Evolutionary conservation across 2,113 vertebrate genomes (phyloP).

Genomic region (Malurus cyaneus): DNA sequence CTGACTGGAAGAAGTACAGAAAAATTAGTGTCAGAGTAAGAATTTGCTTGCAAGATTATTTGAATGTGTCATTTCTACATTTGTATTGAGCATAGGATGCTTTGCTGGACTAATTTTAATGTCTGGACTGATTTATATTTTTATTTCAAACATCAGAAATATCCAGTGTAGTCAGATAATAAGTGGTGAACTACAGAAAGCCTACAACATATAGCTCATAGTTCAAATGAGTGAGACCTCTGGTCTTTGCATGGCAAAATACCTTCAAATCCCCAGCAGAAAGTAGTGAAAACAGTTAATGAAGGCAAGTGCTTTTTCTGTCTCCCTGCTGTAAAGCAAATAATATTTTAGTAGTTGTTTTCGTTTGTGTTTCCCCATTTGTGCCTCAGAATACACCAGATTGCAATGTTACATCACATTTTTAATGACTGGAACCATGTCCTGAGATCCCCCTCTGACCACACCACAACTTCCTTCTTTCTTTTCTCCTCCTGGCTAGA

Average conservation of each 20-base stretch:
- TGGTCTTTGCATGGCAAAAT: not conserved
- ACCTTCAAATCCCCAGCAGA: not conserved
- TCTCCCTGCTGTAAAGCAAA: not conserved
- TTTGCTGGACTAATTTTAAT: not conserved
- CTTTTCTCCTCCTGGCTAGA: not conserved
- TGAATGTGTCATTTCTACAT: not conserved
- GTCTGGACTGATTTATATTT: not conserved
- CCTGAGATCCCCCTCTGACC: conserved; percentile 50
- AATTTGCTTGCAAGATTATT: not conserved
- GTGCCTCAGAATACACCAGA: conserved; percentile 48
- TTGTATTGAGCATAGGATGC: not conserved
- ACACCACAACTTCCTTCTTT: conserved; percentile 50
- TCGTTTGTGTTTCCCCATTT: conserved; percentile 14
- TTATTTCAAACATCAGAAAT: not conserved
- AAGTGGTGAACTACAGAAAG: not conserved
- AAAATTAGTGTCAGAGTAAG: conserved; percentile 19
- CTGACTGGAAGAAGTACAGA: conserved; percentile 38
- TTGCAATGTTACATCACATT: conserved; percentile 52
- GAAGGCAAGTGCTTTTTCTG: not conserved
- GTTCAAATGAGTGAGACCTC: not conserved
- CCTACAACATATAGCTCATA: not conserved
- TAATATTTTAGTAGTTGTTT: not conserved
- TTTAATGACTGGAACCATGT: conserved; percentile 50
- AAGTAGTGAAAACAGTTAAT: not conserved
- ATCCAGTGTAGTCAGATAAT: not conserved